Conservation (phyloP, 2,888 invertebrate genomes). For the Tuberolachnus salignus region DNA sequence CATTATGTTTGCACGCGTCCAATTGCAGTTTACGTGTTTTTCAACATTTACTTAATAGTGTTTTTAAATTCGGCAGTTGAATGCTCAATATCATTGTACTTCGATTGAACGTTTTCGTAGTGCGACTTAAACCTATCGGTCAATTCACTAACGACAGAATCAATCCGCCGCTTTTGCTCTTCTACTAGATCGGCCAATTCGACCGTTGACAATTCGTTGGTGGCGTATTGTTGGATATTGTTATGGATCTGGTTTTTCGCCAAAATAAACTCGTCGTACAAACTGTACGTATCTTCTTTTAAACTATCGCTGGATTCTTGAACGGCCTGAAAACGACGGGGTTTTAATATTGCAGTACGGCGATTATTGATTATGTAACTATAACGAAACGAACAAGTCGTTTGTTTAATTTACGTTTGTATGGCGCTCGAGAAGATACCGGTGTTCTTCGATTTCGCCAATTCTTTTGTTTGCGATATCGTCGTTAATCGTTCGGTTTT, state of each 20-base stretch:
- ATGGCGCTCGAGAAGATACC: neutral
- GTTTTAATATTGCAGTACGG: neutral
- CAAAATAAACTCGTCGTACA: neutral
- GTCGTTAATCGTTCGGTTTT: neutral
- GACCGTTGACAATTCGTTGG: neutral
- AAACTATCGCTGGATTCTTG: neutral
- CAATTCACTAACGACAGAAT: constrained; percentile 4
- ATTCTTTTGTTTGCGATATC: neutral
- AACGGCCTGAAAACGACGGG: neutral
- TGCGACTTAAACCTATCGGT: neutral
- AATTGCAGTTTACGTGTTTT: neutral
- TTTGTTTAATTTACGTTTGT: neutral
- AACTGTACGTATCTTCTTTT: neutral
- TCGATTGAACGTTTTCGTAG: neutral
- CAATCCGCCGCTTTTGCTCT: neutral
- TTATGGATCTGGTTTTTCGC: neutral
- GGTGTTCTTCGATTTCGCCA: constrained; percentile 23
- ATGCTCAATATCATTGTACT: neutral
- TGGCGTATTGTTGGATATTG: neutral
- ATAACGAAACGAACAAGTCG: neutral
- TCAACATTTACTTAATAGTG: constrained; percentile 14
- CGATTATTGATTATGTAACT: neutral
- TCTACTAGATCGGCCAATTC: neutral
- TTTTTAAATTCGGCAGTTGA: constrained; percentile 10
- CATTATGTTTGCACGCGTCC: neutral